A percentile compares a stretch with the other conserved stretches of the same genome.
Conservation (phyloP, 2,797 vertebrate genomes). For the Schizopygopsis malacanthus region DNA sequence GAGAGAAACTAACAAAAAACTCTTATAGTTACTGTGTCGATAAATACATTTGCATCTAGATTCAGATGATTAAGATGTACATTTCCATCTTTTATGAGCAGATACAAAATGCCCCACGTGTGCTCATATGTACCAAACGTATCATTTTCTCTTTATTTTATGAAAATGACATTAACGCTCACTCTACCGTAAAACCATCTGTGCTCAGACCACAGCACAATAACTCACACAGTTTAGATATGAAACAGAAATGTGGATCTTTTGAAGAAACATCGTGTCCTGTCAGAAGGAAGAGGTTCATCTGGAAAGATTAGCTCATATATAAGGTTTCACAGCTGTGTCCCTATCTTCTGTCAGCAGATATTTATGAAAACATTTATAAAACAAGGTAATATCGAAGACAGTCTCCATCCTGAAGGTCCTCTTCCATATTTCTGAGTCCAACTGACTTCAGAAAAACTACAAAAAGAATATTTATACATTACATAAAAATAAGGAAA, state of each 20-base stretch:
- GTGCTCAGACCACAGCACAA: not conserved
- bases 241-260: not conserved
- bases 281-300: not conserved
- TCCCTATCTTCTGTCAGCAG: constrained; percentile 1
- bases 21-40: not conserved
- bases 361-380: constrained; percentile 22
- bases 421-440: not conserved
- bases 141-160: not conserved
- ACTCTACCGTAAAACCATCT: not conserved
- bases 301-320: not conserved
- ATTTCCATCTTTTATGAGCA: not conserved
- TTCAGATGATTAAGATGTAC: not conserved
- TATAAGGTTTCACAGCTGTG: not conserved
- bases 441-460: not conserved
- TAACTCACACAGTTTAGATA: not conserved
- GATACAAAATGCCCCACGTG: not conserved
- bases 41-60: not conserved
- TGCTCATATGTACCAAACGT: not conserved
- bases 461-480: no score
- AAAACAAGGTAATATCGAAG: not conserved
- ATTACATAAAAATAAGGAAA: no score
- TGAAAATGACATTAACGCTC: not conserved
- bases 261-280: not conserved
- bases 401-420: not conserved
- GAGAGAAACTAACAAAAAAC: not conserved